These are phyloP conservation scores for Leuciscus waleckii DNA, from an alignment of 2,797 vertebrate genomes.

Conservation along the genomic window DNA sequence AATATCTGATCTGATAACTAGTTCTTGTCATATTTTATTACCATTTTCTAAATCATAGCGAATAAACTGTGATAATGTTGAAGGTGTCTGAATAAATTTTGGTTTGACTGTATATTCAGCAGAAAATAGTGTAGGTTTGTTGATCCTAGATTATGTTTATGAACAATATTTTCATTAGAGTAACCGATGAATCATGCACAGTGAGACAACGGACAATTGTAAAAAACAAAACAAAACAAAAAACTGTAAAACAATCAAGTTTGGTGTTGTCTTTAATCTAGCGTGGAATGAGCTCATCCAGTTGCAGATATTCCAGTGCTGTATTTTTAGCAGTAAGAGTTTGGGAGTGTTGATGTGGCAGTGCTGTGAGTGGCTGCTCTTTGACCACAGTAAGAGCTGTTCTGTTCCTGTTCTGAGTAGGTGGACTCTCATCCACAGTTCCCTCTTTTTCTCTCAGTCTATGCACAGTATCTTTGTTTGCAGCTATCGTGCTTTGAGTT, in stretches of 20 bases:
- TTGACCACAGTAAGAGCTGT: slow-evolving; percentile 60
- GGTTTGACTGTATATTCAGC: not conserved
- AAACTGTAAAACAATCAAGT: not conserved
- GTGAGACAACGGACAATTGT: not conserved
- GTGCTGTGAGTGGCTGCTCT: slow-evolving; percentile 54
- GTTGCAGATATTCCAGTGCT: slow-evolving; percentile 1
- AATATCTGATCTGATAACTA: too few species aligned
- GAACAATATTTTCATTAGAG: not conserved
- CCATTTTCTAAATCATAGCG: too few species aligned
- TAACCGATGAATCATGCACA: not conserved
- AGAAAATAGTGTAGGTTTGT: not conserved
- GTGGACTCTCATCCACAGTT: slow-evolving; percentile 61
- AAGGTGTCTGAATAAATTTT: too few species aligned
- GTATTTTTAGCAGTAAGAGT: slow-evolving; percentile 38
- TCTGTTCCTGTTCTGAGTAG: slow-evolving; percentile 61
- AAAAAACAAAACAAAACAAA: not conserved
- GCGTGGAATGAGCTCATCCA: not conserved
- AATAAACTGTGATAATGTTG: too few species aligned
- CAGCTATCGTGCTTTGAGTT: slow-evolving; percentile 59
- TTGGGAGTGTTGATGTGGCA: slow-evolving; percentile 38
- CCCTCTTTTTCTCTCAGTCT: slow-evolving; percentile 31
- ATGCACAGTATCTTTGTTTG: slow-evolving; percentile 56
- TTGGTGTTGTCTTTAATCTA: not conserved
- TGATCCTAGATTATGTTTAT: not conserved
- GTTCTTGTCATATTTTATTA: too few species aligned